phyloP scores from a whole-genome alignment of 2,888 invertebrate species.

The Agrochola circellaris region DNA sequence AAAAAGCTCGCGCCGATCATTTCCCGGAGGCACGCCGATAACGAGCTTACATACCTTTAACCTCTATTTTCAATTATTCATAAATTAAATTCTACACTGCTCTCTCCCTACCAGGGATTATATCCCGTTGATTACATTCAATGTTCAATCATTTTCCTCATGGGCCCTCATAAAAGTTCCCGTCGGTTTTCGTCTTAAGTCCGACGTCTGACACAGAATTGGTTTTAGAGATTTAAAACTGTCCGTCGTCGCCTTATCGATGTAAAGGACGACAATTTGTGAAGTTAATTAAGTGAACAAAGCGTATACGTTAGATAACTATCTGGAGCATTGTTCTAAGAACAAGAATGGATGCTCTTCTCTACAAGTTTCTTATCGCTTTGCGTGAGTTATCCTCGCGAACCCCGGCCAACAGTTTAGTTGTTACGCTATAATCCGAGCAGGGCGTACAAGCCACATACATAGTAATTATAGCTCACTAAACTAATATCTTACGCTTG shows the following conservation, averaged over 20 bases:
- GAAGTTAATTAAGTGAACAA: constrained; percentile 86
- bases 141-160: constrained; percentile 78
- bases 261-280: constrained; percentile 81
- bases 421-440: constrained; percentile 69
- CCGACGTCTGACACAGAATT: constrained; percentile 66
- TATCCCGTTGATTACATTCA: constrained; percentile 79
- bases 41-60: constrained; percentile 85
- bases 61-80: constrained; percentile 88
- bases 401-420: constrained; percentile 72
- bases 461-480: constrained; percentile 69
- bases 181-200: constrained; percentile 62
- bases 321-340: constrained; percentile 82
- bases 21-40: constrained; percentile 83
- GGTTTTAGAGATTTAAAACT: constrained; percentile 73
- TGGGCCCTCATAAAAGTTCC: constrained; percentile 73
- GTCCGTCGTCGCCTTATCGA: constrained; percentile 69
- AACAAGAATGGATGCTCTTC: constrained; percentile 78
- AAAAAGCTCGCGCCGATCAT: constrained; percentile 79
- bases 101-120: constrained; percentile 74
- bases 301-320: constrained; percentile 80
- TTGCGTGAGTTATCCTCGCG: constrained; percentile 78
- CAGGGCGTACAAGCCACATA: constrained; percentile 66
- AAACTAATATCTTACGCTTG: constrained; percentile 63
- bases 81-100: constrained; percentile 81
- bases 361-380: constrained; percentile 83